A percentile compares a stretch with the other conserved stretches of the same genome.
phyloP scores from a whole-genome alignment of 2,888 invertebrate genomes.

The Onchidella celtica region DNA sequence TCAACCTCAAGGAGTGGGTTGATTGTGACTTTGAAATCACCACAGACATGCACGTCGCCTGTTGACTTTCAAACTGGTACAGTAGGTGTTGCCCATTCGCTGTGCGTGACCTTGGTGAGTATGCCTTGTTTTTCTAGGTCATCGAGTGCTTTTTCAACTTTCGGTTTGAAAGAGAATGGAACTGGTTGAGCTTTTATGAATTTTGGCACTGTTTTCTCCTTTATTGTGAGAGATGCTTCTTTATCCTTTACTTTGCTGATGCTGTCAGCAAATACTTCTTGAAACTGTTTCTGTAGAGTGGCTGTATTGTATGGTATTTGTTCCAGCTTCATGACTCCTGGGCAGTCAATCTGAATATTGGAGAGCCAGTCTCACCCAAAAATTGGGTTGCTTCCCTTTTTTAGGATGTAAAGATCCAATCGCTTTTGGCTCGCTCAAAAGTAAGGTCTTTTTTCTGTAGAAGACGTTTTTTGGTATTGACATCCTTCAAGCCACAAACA shows the following conservation, averaged over 20 bases:
- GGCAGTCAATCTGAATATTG: neutral
- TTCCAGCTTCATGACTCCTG: neutral
- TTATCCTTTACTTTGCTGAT: neutral
- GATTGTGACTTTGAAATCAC: constrained; percentile 24
- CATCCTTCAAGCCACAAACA: neutral
- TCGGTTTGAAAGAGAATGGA: constrained; percentile 2
- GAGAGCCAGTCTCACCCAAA: constrained; percentile 15
- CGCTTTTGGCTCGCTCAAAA: too few relatives aligned
- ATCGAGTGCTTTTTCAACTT: neutral
- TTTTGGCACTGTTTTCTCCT: constrained; percentile 3
- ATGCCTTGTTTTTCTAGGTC: constrained; percentile 12
- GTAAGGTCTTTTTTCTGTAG: too few relatives aligned
- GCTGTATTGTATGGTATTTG: neutral
- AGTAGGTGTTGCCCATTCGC: constrained; percentile 23
- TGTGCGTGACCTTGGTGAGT: neutral
- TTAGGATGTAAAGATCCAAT: neutral
- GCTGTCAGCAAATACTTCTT: neutral
- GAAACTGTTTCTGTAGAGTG: neutral
- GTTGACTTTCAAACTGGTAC: constrained; percentile 8
- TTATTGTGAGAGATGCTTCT: constrained; percentile 5
- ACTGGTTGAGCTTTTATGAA: constrained; percentile 27
- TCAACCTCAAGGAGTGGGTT: neutral
- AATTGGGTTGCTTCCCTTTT: neutral
- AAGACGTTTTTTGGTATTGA: too few relatives aligned
- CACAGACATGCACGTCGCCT: constrained; percentile 19